phyloP scores from a whole-genome alignment of 2,113 vertebrate species.

The Istiophorus platypterus region DNA sequence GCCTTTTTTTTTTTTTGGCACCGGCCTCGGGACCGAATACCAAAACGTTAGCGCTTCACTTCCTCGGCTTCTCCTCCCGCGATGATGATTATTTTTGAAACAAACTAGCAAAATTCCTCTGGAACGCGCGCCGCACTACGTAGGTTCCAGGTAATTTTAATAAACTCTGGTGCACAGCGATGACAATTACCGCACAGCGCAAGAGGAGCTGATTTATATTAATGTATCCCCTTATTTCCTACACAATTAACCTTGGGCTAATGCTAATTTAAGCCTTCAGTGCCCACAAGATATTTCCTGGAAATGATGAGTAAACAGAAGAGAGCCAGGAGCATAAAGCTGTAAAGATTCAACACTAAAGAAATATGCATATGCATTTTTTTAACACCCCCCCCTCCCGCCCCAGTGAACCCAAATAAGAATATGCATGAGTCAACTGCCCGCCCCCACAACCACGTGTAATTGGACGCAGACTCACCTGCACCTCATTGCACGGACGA shows the following conservation, averaged over 20 bases:
- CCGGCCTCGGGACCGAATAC: background rate
- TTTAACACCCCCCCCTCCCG: slow-evolving; percentile 3
- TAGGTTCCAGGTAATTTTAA: slow-evolving; percentile 47
- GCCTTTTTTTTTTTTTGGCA: slow-evolving; percentile 17
- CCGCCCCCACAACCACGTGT: slow-evolving; percentile 13
- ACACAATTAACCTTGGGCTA: slow-evolving; percentile 71
- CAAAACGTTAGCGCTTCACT: slow-evolving; percentile 29
- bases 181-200: slow-evolving; percentile 42
- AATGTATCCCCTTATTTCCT: slow-evolving; percentile 56
- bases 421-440: slow-evolving; percentile 29
- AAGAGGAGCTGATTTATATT: slow-evolving; percentile 39
- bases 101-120: background rate
- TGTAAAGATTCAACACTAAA: slow-evolving; percentile 29
- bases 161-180: slow-evolving; percentile 20
- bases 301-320: slow-evolving; percentile 63
- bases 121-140: slow-evolving; percentile 12
- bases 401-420: slow-evolving; percentile 17
- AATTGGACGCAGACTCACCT: slow-evolving; percentile 32
- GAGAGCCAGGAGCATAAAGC: slow-evolving; percentile 31
- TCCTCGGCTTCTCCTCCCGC: background rate
- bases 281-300: slow-evolving; percentile 54
- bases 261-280: slow-evolving; percentile 65
- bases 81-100: slow-evolving; percentile 16
- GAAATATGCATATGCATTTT: slow-evolving; percentile 32
- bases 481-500: background rate